These are phyloP conservation scores for Sinohyriopsis cumingii DNA, from an alignment of 2,888 invertebrate species.

Conservation along the genomic window DNA sequence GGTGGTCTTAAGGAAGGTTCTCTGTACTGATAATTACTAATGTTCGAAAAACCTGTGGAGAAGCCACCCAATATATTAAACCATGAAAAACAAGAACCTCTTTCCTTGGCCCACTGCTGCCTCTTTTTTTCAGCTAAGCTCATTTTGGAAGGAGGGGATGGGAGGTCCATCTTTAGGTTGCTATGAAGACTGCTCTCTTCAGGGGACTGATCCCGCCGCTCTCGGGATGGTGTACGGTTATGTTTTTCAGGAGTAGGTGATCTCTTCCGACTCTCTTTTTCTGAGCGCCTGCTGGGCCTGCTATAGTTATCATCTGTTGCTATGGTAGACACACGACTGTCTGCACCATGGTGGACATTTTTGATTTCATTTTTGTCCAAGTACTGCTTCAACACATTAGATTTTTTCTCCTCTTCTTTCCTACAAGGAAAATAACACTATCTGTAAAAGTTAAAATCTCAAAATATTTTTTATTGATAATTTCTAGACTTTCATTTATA, in stretches of 20 bases:
- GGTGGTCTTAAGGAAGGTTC: too few species aligned
- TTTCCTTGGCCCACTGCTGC: conserved; percentile 93
- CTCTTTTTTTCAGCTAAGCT: conserved; percentile 85
- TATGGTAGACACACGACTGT: conserved; percentile 2
- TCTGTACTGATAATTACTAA: too few species aligned
- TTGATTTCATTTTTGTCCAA: background rate
- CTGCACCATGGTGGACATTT: too few species aligned
- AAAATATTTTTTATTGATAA: too few species aligned
- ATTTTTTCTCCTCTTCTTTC: conserved; percentile 6
- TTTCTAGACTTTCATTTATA: too few species aligned
- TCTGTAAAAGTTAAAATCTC: background rate
- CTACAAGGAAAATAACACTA: background rate
- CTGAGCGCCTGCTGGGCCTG: conserved; percentile 13
- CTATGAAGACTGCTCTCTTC: conserved; percentile 25
- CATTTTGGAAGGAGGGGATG: conserved; percentile 30
- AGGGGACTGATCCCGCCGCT: background rate
- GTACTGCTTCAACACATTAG: background rate
- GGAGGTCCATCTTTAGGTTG: conserved; percentile 8
- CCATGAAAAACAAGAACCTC: conserved; percentile 77
- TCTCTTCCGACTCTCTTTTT: conserved; percentile 9
- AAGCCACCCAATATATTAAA: background rate
- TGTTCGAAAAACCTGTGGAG: background rate
- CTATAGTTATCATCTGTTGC: conserved; percentile 11
- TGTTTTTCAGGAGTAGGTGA: conserved; percentile 1
- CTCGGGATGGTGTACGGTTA: background rate